phyloP scores from a whole-genome alignment of 2,888 invertebrate genomes.

The Polyploca ridens region DNA sequence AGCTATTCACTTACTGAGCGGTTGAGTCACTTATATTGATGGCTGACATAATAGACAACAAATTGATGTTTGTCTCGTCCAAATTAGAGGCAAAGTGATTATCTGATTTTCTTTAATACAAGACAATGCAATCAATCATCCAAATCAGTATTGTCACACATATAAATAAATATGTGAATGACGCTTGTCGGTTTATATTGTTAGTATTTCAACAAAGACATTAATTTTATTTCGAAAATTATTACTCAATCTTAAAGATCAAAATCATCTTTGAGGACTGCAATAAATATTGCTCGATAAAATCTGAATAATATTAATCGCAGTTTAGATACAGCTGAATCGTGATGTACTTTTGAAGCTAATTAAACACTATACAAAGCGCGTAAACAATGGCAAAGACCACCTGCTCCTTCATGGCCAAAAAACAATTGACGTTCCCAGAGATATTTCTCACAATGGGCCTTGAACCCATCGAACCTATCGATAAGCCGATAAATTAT shows the following conservation, averaged over 20 bases:
- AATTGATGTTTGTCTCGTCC: background rate
- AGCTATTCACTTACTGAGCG: background rate
- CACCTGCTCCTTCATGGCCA: slow-evolving; percentile 33
- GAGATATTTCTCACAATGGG: slow-evolving; percentile 42
- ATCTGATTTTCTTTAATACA: background rate
- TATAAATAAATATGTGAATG: background rate
- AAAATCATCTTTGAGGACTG: background rate
- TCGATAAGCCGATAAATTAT: slow-evolving; percentile 42
- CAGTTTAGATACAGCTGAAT: background rate
- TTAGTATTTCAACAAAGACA: background rate
- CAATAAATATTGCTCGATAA: background rate
- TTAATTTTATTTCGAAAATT: background rate
- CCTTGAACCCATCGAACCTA: slow-evolving; percentile 54
- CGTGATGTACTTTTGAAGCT: background rate
- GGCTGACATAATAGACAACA: background rate
- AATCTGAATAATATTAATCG: background rate
- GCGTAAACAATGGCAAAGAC: slow-evolving; percentile 13
- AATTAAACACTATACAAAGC: slow-evolving; percentile 6
- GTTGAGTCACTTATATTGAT: background rate
- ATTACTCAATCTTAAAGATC: background rate
- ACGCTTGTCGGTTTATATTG: background rate
- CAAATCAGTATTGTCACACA: background rate
- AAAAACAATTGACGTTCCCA: slow-evolving; percentile 50
- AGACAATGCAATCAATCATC: slow-evolving; percentile 1
- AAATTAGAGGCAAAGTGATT: background rate